Percentiles rank a stretch among this genome's conserved stretches.
These are phyloP conservation scores for Notechis scutatus DNA, from an alignment of 2,113 vertebrate genomes.

Conservation along the genomic window DNA sequence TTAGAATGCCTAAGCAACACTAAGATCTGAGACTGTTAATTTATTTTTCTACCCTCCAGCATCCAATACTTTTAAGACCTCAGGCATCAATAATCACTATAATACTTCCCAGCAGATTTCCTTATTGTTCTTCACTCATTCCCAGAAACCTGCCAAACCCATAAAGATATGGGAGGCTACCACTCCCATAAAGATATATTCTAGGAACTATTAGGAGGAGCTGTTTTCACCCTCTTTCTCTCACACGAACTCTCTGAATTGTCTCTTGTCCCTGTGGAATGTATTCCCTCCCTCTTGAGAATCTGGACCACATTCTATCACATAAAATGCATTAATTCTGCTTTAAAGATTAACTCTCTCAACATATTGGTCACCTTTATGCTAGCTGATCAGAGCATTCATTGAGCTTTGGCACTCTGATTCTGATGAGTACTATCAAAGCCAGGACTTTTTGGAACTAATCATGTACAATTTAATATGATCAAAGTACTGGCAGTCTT, in stretches of 20 bases:
- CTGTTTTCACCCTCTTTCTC: not conserved
- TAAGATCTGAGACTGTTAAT: not conserved
- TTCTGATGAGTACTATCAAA: conserved; percentile 62
- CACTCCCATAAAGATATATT: not conserved
- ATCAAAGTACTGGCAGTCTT: conserved; percentile 68
- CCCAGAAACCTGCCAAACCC: not conserved
- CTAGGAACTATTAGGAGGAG: not conserved
- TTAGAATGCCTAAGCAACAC: not conserved
- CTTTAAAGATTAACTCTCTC: conserved; percentile 13
- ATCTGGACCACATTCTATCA: not conserved
- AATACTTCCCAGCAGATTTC: not conserved
- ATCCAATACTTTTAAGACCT: not conserved
- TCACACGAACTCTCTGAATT: not conserved
- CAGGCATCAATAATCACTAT: not conserved
- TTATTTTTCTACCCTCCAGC: not conserved
- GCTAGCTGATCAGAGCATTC: conserved; percentile 54
- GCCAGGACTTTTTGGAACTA: conserved; percentile 58
- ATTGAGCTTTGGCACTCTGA: conserved; percentile 42
- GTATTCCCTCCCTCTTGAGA: not conserved
- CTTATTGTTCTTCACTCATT: not conserved
- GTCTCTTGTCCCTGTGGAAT: not conserved
- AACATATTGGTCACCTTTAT: conserved; percentile 36
- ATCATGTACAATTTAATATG: conserved; percentile 70
- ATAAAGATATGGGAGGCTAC: not conserved
- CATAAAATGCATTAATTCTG: not conserved